A percentile compares a stretch with the other conserved stretches of the same genome.
Evolutionary conservation across 1,140 invertebrate genomes (phyloP).

Genomic region (Neocloeon triangulifer): DNA sequence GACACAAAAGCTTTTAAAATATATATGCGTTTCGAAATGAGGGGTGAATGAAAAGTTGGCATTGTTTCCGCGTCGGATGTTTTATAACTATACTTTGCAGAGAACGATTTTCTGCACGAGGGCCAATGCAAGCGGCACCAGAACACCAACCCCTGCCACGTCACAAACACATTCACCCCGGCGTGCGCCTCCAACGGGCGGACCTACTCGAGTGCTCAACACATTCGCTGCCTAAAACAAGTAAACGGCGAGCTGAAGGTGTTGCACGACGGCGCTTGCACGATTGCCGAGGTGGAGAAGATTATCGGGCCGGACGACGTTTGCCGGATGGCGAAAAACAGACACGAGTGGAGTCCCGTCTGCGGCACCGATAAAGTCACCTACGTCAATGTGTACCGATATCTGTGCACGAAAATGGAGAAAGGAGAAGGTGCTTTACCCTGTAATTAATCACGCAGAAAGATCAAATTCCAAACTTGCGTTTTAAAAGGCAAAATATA

Average conservation of each 20-base stretch:
- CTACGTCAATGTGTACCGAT: constrained; percentile 12
- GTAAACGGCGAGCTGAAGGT: constrained; percentile 12
- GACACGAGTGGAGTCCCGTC: constrained; percentile 17
- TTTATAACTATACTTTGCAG: no score
- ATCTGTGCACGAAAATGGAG: constrained; percentile 3
- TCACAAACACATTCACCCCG: no score
- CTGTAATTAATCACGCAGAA: no score
- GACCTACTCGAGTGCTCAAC: constrained; percentile 12
- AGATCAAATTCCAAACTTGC: no score
- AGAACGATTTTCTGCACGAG: background rate
- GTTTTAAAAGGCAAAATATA: no score
- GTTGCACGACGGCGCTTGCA: constrained; percentile 15
- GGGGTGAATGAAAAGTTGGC: no score
- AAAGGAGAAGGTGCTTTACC: constrained; percentile 4
- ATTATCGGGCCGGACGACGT: constrained; percentile 7
- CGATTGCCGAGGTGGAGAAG: constrained; percentile 11
- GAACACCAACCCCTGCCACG: constrained; percentile 3
- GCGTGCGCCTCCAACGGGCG: constrained; percentile 14
- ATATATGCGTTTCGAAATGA: no score
- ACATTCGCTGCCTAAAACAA: background rate
- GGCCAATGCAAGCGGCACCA: constrained; percentile 7
- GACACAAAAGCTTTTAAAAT: no score
- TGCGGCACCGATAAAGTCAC: constrained; percentile 14
- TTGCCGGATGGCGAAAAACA: constrained; percentile 13
- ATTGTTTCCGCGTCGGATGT: no score